Evolutionary conservation across 92 coral and sea anemone species (phyloP), one percentile per base, ranked within the genome.

Genomic region (Hydrozoanthus gracilis): DNA sequence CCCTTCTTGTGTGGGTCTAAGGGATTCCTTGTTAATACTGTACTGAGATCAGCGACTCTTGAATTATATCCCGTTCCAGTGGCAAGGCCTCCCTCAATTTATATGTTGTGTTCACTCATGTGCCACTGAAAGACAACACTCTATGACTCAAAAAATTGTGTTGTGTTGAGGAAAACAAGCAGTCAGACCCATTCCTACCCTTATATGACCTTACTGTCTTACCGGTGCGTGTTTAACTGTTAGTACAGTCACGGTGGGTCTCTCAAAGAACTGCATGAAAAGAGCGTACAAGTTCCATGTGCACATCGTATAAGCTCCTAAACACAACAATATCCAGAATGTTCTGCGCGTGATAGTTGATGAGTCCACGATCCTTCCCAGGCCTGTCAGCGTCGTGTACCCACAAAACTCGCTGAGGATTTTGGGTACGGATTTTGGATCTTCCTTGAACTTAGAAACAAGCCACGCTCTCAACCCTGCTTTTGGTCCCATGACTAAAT

Each of bases 281-380:
- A 84, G 64, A 5, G 47, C 27, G 69, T 73, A 72, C 17, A 87
- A 75, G 54, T 89, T 88, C 68, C 52, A 89, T 13, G 87, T 52
- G 77, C 87, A 89, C 88, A 89, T 84, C 8, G 73, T 62, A 11
- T 84, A 75, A 14, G 92, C 92, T n/a, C 82, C 92, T 44, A 84
- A 13, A n/a, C 92, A 89, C 66, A 89, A 45, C 48, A 89, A 71
- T 12, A 75, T 74, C 92, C 92, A 89, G 76, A 89, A 84, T 69
- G 82, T 68, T 67, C 70, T 89, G 82, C 92, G 87, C 49, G 83
- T 68, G 48, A 89, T 47, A 4, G 85, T 80, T 50, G 73, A 64
- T 12, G 85, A 80, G 61, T 80, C 85, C 39, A 80, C 85, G 51
- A 64, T 6, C 35, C 85, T 65, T 7, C 85, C 85, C 55, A 89